phyloP scores from a whole-genome alignment of 2,888 invertebrate species.

The Eupithecia subfuscata region DNA sequence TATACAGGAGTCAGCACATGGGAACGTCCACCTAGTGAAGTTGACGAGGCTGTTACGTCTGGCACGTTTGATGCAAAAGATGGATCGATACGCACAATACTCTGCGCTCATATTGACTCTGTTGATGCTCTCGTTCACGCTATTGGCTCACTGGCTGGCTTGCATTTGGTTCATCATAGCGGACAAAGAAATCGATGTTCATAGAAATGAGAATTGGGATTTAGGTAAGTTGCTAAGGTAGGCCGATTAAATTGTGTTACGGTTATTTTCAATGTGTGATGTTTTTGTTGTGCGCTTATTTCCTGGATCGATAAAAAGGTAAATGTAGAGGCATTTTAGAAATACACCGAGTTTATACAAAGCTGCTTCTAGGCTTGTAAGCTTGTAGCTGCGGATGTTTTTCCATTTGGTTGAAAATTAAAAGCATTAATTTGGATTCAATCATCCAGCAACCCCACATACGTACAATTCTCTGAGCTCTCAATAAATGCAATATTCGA shows the following conservation, averaged over 20 bases:
- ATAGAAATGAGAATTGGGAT: conserved; percentile 89
- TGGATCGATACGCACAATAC: conserved; percentile 98
- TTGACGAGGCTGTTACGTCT: conserved; percentile 94
- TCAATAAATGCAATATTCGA: conserved; percentile 9
- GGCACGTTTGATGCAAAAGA: conserved; percentile 96
- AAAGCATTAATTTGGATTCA: not conserved
- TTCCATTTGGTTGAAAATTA: not conserved
- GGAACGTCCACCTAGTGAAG: conserved; percentile 96
- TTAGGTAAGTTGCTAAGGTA: conserved; percentile 85
- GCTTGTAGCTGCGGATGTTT: not conserved
- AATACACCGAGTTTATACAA: not conserved
- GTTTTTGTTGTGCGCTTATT: not conserved
- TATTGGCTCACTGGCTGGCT: conserved; percentile 98
- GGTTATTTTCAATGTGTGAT: not conserved
- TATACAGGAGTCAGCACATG: conserved; percentile 87
- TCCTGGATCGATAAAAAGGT: not conserved
- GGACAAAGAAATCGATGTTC: conserved; percentile 93
- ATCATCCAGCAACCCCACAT: not conserved
- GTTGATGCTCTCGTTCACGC: conserved; percentile 96
- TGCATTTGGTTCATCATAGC: conserved; percentile 99
- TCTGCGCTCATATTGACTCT: conserved; percentile 96
- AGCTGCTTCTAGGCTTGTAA: not conserved
- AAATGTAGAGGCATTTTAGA: not conserved
- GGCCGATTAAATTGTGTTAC: not conserved
- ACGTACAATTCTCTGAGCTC: not conserved